Evolutionary conservation across 2,888 invertebrate species (phyloP).

Genomic region (Eremobia ochroleuca): DNA sequence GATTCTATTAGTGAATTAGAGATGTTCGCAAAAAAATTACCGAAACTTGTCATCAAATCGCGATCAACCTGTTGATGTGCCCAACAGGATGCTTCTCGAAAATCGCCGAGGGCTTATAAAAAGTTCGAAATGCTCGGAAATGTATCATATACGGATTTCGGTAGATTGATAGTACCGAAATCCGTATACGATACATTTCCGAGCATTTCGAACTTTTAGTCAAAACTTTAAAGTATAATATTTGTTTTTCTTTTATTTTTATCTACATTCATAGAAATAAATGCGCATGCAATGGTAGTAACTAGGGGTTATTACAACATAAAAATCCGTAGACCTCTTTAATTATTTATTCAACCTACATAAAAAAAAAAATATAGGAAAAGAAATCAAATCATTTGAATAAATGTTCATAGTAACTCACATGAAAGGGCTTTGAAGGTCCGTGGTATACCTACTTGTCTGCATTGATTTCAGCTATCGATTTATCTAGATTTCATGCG

Average conservation of each 20-base stretch:
- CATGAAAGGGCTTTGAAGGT: too few species aligned
- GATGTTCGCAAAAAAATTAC: slow-evolving; percentile 70
- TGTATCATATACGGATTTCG: background rate
- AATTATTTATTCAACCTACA: background rate
- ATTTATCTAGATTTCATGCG: too few species aligned
- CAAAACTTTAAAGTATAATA: background rate
- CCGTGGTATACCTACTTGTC: too few species aligned
- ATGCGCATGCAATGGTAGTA: too few species aligned
- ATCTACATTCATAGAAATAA: background rate
- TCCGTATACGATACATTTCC: background rate
- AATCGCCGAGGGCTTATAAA: slow-evolving; percentile 3
- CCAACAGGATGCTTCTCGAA: slow-evolving; percentile 40
- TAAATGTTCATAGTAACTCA: background rate
- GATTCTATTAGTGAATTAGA: slow-evolving; percentile 82
- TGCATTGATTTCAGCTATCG: too few species aligned
- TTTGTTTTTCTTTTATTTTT: background rate
- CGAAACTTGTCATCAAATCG: slow-evolving; percentile 81
- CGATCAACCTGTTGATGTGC: slow-evolving; percentile 69
- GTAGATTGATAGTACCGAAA: background rate
- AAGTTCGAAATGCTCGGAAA: background rate
- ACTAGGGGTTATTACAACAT: background rate
- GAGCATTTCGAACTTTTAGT: background rate
- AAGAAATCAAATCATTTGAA: background rate
- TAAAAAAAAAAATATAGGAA: background rate
- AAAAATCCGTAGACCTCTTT: background rate